phyloP scores from a whole-genome alignment of 2,113 vertebrate genomes.

The Hemiprocne comata region DNA sequence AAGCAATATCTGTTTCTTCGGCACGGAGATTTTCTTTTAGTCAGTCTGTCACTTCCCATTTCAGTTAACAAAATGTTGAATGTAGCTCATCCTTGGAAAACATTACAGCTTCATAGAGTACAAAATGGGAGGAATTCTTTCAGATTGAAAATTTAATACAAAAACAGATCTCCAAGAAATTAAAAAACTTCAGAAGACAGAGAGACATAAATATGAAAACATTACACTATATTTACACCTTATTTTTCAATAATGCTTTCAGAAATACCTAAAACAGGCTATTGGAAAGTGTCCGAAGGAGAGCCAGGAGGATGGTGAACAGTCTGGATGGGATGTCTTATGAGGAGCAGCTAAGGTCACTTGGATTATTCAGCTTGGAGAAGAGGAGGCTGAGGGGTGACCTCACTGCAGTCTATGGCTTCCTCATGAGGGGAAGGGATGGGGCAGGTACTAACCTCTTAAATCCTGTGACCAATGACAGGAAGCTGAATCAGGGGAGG shows the following conservation, averaged over 20 bases:
- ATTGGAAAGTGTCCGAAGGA: no score
- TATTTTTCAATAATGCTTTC: background rate
- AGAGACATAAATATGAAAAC: background rate
- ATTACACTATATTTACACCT: background rate
- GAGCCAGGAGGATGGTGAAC: no score
- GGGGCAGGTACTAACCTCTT: no score
- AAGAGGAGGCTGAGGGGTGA: no score
- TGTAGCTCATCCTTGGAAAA: slow-evolving; percentile 77
- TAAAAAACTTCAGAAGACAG: background rate
- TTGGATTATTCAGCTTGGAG: no score
- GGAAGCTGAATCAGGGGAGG: no score
- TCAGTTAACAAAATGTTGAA: slow-evolving; percentile 81
- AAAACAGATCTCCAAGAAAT: background rate
- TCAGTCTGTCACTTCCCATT: slow-evolving; percentile 91
- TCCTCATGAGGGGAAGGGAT: no score
- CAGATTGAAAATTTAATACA: slow-evolving; percentile 32
- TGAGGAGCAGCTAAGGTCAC: no score
- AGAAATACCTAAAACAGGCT: background rate
- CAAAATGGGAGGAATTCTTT: slow-evolving; percentile 58
- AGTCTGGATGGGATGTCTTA: no score
- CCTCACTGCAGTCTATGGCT: no score
- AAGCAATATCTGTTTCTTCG: slow-evolving; percentile 79
- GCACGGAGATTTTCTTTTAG: slow-evolving; percentile 82
- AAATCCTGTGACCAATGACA: no score
- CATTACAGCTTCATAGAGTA: slow-evolving; percentile 68